Evolutionary conservation across 64 coral and sea anemone genomes (phyloP), one percentile per base, ranked within the genome.

Genomic region (Acropora tenuis): DNA sequence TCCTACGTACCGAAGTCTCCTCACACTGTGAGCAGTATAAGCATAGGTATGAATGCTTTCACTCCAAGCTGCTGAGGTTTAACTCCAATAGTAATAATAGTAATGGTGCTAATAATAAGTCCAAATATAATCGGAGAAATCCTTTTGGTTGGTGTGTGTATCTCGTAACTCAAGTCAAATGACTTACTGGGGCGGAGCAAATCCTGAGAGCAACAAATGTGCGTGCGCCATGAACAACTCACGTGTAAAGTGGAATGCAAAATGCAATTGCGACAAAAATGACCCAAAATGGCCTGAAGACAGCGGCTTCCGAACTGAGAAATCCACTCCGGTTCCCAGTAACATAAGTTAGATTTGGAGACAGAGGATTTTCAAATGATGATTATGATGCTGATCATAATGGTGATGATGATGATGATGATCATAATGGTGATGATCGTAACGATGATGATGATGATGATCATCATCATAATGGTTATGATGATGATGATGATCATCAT

Each of bases 181-280:
- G 79, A 82, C 57, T 12, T 59, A 58, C 30, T 81, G 50, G 79
- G 79, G 79, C 20, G 79, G 79, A 81, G 79, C 79, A 52, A 11
- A 50, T 17, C 79, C 79, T 81, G 50, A 8, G 2, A 81, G 79
- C 43, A n/a, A n/a, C 9, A 82, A 82, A 50, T 82, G 79, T 57
- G 79, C 79, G 16, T 82, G 79, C 79, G 79, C 41, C 9, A 82
- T 82, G 79, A 82, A 9, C 55, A 18, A 43, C 41, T 82, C 79
- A 82, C 65, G 79, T 63, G 79, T 41, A 82, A 5, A 8, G 30
- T 5, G 0, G 9, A 41, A 3, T 0, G 8, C 0, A n/a, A 30
- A 13, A 41, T 82, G 79, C 7, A 82, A 82, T 41, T 82, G 57
- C 18, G 30, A 65, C 42, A 66, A 18, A 40, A 80, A 82, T 45